Conservation (phyloP, 2,888 invertebrate species). For the Acanthosepion pharaonis region DNA sequence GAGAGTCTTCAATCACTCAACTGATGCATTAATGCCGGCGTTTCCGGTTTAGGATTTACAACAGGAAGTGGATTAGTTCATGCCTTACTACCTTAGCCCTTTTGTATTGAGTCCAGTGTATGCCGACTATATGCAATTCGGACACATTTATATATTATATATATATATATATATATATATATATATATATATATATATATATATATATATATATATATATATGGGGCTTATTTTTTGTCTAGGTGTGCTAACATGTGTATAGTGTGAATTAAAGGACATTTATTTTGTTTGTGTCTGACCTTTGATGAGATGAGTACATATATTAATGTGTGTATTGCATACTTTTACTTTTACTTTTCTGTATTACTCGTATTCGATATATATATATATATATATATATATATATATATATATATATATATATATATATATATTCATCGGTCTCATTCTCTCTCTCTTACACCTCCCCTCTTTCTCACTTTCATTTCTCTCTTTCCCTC, state of each 20-base stretch:
- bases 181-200: slow-evolving; percentile 16
- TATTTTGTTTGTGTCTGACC: not conserved
- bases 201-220: not conserved
- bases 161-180: not conserved
- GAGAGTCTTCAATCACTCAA: not conserved
- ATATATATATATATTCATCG: too few relatives aligned
- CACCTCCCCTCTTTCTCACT: too few relatives aligned
- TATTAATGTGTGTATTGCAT: not conserved
- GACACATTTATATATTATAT: not conserved
- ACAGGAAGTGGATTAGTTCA: not conserved
- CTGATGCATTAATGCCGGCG: not conserved
- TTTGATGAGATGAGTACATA: not conserved
- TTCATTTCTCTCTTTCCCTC: not conserved
- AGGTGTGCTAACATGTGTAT: not conserved
- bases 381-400: too few relatives aligned
- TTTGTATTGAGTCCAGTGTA: not conserved
- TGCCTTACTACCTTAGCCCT: not conserved
- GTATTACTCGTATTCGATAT: not conserved
- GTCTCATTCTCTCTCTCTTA: too few relatives aligned
- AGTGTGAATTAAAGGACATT: too few relatives aligned
- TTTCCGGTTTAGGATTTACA: slow-evolving; percentile 4
- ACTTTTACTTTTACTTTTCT: not conserved
- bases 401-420: too few relatives aligned
- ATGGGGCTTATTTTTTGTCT: not conserved
- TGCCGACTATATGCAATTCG: not conserved